These are phyloP conservation scores for Calypte anna DNA, from an alignment of 2,113 vertebrate genomes.

Conservation along the genomic window DNA sequence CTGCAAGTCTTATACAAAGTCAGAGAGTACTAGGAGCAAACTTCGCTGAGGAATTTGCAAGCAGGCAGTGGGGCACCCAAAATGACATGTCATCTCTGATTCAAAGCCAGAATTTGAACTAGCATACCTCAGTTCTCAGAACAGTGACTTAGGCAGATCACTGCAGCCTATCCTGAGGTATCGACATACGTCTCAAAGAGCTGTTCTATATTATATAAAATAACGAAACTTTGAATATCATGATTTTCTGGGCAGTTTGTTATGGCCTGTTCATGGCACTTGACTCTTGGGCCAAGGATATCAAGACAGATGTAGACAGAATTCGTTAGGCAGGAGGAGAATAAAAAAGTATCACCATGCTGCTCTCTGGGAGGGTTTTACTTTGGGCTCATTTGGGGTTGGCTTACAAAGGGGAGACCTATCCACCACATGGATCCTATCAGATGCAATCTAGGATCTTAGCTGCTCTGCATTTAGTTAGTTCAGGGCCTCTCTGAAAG, in stretches of 20 bases:
- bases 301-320: neutral
- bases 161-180: neutral
- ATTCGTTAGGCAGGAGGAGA: neutral
- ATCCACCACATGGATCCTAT: neutral
- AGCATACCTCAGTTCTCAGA: fast-evolving
- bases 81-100: neutral
- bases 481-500: neutral
- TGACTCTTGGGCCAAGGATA: neutral
- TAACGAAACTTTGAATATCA: neutral
- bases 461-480: neutral
- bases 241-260: neutral
- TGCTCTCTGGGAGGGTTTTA: neutral
- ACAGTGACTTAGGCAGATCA: neutral
- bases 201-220: neutral
- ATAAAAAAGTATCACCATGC: neutral
- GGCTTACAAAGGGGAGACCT: neutral
- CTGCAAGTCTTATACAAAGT: neutral
- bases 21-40: neutral
- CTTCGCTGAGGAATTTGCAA: neutral
- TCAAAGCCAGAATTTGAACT: neutral
- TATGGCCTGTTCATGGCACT: neutral
- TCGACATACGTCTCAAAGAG: neutral
- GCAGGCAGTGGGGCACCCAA: neutral
- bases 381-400: neutral
- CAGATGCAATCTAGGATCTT: neutral